These are phyloP conservation scores for Elephas maximus DNA, from an alignment of 2,113 vertebrate genomes.

Conservation along the genomic window DNA sequence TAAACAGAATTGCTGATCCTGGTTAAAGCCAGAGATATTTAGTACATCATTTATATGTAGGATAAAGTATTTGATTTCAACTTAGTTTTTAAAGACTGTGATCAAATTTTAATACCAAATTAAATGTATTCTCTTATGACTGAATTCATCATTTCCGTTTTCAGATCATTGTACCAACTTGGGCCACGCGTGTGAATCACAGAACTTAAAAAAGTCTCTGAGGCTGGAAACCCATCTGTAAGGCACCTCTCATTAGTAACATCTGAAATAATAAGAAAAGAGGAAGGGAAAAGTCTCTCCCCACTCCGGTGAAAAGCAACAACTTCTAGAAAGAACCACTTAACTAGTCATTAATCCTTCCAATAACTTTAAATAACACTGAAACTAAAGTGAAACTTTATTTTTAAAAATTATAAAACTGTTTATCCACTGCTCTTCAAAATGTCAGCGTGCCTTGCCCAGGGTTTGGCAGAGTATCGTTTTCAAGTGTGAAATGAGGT, in stretches of 20 bases:
- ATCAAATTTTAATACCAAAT: slow-evolving; percentile 4
- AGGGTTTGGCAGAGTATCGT: rapidly evolving
- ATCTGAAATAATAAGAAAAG: neutral
- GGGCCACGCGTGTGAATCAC: neutral
- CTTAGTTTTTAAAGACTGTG: slow-evolving; percentile 34
- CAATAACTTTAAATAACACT: neutral
- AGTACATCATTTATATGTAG: slow-evolving; percentile 42
- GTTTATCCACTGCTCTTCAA: neutral
- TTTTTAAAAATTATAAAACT: neutral
- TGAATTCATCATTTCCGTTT: slow-evolving; percentile 62
- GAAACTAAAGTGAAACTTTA: neutral
- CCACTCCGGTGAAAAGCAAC: neutral
- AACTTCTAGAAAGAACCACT: neutral
- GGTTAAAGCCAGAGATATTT: slow-evolving; percentile 14
- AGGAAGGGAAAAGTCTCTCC: neutral
- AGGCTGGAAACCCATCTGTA: rapidly evolving
- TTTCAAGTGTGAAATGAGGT: neutral
- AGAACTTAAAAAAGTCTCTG: neutral
- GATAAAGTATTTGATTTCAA: slow-evolving; percentile 61
- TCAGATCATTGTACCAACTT: neutral
- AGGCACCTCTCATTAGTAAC: neutral
- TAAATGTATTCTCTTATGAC: slow-evolving; percentile 32
- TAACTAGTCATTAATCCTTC: neutral
- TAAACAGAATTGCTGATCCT: slow-evolving; percentile 38
- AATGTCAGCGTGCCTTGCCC: neutral